Percentiles rank a stretch among this genome's conserved stretches.
phyloP scores from a whole-genome alignment of 2,797 vertebrate species.

The Hypotaenidia philippensis region DNA sequence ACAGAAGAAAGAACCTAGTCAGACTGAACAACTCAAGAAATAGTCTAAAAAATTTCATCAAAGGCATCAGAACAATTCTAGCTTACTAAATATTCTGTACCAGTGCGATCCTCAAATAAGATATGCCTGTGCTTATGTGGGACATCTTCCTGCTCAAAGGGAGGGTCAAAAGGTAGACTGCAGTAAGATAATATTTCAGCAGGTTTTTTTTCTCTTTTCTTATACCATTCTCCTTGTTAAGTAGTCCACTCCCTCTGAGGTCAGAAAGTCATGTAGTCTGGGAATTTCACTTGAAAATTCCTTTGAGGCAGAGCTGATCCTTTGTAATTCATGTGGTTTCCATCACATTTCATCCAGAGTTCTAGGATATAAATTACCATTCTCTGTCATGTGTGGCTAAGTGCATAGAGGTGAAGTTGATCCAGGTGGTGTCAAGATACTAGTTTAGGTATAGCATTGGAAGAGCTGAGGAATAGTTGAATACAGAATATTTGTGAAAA shows the following conservation, averaged over 20 bases:
- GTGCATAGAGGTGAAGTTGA: slow-evolving; percentile 30
- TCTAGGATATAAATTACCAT: slow-evolving; percentile 10
- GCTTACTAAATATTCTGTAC: neutral
- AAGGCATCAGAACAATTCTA: neutral
- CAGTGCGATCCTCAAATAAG: neutral
- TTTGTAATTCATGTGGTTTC: slow-evolving; percentile 51
- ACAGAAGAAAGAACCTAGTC: neutral
- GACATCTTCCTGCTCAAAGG: neutral
- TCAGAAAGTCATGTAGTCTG: slow-evolving; percentile 61
- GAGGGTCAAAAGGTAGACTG: neutral
- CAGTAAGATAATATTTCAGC: neutral
- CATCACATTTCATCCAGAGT: slow-evolving; percentile 33
- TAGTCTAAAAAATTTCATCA: neutral
- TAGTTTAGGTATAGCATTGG: neutral
- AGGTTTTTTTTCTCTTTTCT: neutral
- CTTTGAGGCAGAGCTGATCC: slow-evolving; percentile 32
- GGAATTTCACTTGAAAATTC: slow-evolving; percentile 61
- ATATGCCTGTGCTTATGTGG: neutral
- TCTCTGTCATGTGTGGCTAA: neutral
- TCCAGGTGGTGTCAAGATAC: slow-evolving; percentile 32
- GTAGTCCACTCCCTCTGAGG: neutral
- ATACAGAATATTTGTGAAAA: neutral
- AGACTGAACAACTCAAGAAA: neutral
- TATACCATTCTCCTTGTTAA: neutral
- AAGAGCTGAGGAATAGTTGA: neutral